phyloP scores from a whole-genome alignment of 2,888 invertebrate genomes.

The Meganola albula region DNA sequence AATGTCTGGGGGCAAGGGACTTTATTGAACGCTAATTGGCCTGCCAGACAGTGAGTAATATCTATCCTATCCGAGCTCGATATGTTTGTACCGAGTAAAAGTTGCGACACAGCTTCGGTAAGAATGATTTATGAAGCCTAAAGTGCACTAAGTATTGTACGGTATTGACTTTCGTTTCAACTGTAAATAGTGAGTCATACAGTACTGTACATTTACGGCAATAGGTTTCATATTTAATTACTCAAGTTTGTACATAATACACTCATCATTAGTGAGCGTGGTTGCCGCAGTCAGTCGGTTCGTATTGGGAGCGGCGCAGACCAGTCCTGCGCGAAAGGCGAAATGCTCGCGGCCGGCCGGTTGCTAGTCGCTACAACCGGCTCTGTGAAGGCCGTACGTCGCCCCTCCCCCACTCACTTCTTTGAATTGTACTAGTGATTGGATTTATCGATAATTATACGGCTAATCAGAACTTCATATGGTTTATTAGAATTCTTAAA shows the following conservation, averaged over 20 bases:
- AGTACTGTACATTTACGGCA: conserved; percentile 16
- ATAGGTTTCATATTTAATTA: conserved; percentile 27
- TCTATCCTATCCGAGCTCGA: conserved; percentile 32
- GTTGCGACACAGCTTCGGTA: conserved; percentile 18
- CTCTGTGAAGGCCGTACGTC: conserved; percentile 69
- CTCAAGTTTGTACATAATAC: conserved; percentile 27
- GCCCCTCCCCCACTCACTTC: conserved; percentile 54
- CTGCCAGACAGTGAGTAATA: conserved; percentile 53
- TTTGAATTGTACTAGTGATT: conserved; percentile 43
- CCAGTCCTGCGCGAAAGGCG: conserved; percentile 71
- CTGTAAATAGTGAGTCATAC: conserved; percentile 25
- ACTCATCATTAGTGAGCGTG: conserved; percentile 31
- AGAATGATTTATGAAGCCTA: conserved; percentile 18
- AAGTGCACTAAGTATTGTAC: conserved; percentile 12
- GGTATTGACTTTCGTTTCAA: conserved; percentile 19
- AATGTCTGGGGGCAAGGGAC: conserved; percentile 56
- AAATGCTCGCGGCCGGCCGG: conserved; percentile 64
- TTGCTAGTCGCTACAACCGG: conserved; percentile 67
- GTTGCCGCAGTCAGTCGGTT: conserved; percentile 26
- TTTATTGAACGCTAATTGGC: conserved; percentile 63
- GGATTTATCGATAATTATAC: conserved; percentile 52
- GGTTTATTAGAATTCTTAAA: not conserved
- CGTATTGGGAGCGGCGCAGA: conserved; percentile 57
- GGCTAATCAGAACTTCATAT: conserved; percentile 13
- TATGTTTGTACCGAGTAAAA: conserved; percentile 20